These are phyloP conservation scores for Bradypodion ventrale DNA, from an alignment of 2,797 vertebrate species.

Conservation along the genomic window DNA sequence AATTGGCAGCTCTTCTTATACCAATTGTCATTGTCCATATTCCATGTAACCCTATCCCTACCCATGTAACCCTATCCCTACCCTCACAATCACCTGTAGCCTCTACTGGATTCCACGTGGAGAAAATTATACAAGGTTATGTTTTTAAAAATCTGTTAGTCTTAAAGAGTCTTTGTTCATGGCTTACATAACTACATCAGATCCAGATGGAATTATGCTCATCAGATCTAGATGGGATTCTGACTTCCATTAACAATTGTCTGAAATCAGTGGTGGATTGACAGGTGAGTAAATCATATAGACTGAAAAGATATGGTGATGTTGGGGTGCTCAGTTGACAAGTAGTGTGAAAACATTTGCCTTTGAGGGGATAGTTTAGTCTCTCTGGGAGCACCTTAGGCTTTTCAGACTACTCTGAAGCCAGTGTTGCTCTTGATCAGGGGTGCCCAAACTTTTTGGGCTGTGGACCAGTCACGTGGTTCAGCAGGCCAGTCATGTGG, in stretches of 20 bases:
- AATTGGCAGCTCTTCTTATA: too few species aligned
- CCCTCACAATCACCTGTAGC: too few species aligned
- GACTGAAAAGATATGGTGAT: background rate
- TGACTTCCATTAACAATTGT: slow-evolving; percentile 3
- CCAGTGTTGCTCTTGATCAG: background rate
- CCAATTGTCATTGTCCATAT: too few species aligned
- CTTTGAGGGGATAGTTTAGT: background rate
- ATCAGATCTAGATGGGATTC: background rate
- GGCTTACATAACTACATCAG: background rate
- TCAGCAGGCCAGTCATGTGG: too few species aligned
- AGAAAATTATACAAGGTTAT: too few species aligned
- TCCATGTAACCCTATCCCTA: background rate
- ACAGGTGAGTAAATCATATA: slow-evolving; percentile 2
- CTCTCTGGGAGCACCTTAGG: background rate
- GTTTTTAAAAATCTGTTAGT: too few species aligned
- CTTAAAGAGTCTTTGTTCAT: too few species aligned
- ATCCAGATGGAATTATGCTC: too few species aligned
- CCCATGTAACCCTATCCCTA: background rate
- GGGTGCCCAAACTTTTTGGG: too few species aligned
- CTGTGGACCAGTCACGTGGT: too few species aligned
- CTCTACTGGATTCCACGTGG: too few species aligned
- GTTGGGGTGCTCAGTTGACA: background rate
- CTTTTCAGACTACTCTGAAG: background rate
- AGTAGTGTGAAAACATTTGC: background rate
- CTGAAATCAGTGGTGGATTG: background rate